Evolutionary conservation across 2,888 invertebrate genomes (phyloP), one percentile per base, ranked within the genome.

Genomic region (Oeneis ivallda): DNA sequence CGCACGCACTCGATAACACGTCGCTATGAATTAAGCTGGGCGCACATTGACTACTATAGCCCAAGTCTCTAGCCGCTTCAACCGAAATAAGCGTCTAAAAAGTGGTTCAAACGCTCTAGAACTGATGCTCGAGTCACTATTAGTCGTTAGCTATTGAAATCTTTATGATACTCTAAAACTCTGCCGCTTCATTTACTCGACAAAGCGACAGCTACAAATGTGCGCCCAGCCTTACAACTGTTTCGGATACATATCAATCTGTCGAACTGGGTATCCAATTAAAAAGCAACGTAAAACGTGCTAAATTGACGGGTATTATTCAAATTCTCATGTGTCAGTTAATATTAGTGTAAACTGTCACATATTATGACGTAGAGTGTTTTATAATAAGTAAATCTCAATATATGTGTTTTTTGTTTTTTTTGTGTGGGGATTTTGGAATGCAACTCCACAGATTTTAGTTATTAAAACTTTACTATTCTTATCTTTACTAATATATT

Each of bases 261-360:
- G 75, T 78, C 81, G 77, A 76, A 72, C 76, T 74, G 75, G 75
- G 77, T 78, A 75, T 75, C 85, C 87, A 89, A 89, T 89, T 89
- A 89, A 85, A 88, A 86, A 72, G 89, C 76, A 85, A 89, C 82
- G 63, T 64, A 83, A 89, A 73, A 77, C 81, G 70, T 67, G 71
- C 71, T 74, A 74, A 79, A 80, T 80, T 78, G 71, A 68, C 45
- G 69, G 69, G 70, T 74, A 78, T 84, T 77, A 69, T 66, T 69
- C 62, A 67, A 65, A 65, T 52, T 67, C 56, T 65, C 61, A 77
- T 79, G 78, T 73, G 78, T 72, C 67, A 74, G 63, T 70, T 70
- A 49, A 47, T 52, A n/a, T 32, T 53, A 34, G 53, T 15, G 34
- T 34, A n/a, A 34, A n/a, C 52, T 26, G 34, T 53, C 32, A 34